phyloP scores from a whole-genome alignment of 23 tunicate genomes.

The Phallusia fumigata region DNA sequence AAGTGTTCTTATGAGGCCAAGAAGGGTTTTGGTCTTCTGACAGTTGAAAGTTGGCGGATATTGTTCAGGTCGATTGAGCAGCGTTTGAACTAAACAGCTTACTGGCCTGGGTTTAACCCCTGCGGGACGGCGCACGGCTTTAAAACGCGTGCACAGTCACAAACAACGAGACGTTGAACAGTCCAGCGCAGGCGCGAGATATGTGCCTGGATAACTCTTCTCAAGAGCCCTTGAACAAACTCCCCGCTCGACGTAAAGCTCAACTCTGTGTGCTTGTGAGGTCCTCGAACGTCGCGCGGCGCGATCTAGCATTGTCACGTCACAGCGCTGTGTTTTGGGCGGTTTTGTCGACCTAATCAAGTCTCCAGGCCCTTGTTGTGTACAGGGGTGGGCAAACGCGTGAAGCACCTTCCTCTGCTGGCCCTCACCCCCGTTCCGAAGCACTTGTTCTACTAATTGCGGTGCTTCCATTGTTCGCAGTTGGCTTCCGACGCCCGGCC shows the following conservation, averaged over 20 bases:
- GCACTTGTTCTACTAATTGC: constrained; percentile 13
- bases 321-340: background rate
- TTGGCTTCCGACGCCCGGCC: constrained; percentile 12
- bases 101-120: too few species aligned
- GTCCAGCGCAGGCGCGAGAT: background rate
- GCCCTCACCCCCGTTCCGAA: background rate
- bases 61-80: too few species aligned
- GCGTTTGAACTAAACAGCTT: too few species aligned
- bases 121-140: background rate
- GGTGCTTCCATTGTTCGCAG: background rate
- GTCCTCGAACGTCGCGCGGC: background rate
- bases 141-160: background rate
- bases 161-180: background rate
- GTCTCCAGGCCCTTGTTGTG: background rate
- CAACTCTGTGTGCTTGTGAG: background rate
- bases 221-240: constrained; percentile 6
- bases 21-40: too few species aligned
- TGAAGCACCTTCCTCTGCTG: background rate
- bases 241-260: background rate
- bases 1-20: too few species aligned
- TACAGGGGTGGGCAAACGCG: background rate
- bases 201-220: background rate
- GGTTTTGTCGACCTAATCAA: constrained; percentile 5
- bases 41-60: too few species aligned
- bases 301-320: background rate